Percentiles rank a stretch among this genome's conserved stretches.
Evolutionary conservation across 1,140 invertebrate genomes (phyloP).

Genomic region (Drosophila burlai): DNA sequence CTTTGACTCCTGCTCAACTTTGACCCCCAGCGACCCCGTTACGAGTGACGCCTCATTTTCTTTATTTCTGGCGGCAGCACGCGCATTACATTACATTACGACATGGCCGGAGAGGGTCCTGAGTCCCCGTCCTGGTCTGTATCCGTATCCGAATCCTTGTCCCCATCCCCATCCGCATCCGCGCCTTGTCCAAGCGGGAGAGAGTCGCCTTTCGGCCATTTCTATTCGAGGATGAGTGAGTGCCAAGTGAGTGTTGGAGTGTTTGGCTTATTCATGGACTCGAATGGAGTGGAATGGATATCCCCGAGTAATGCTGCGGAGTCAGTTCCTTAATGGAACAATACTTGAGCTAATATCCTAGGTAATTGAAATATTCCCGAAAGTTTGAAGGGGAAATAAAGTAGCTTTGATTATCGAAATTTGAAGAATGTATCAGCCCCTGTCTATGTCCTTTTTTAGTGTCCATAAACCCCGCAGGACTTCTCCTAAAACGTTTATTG

Average conservation of each 20-base stretch:
- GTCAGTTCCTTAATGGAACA: not conserved
- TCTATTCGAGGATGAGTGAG: constrained; percentile 45
- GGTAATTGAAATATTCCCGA: not conserved
- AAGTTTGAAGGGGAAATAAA: not conserved
- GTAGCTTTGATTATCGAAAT: not conserved
- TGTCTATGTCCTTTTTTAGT: no score
- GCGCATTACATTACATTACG: constrained; percentile 78
- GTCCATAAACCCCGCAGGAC: not conserved
- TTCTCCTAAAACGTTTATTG: not conserved
- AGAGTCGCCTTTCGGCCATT: constrained; percentile 37
- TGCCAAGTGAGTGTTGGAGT: constrained; percentile 68
- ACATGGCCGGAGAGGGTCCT: constrained; percentile 55
- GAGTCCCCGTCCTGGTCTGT: constrained; percentile 34
- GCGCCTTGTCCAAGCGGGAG: not conserved
- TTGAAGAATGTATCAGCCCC: not conserved
- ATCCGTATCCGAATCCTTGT: constrained; percentile 14
- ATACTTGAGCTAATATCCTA: not conserved
- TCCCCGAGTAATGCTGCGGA: constrained; percentile 18
- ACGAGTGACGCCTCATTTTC: constrained; percentile 49
- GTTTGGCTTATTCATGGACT: constrained; percentile 58
- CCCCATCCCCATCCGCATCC: not conserved
- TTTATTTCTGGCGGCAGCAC: constrained; percentile 62
- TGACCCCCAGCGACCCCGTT: constrained; percentile 17
- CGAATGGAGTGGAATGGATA: constrained; percentile 54
- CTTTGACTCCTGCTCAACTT: constrained; percentile 5